Base-by-base conservation (phyloP, 92 coral and sea anemone genomes). In the Epizoanthus ramosus region DNA sequence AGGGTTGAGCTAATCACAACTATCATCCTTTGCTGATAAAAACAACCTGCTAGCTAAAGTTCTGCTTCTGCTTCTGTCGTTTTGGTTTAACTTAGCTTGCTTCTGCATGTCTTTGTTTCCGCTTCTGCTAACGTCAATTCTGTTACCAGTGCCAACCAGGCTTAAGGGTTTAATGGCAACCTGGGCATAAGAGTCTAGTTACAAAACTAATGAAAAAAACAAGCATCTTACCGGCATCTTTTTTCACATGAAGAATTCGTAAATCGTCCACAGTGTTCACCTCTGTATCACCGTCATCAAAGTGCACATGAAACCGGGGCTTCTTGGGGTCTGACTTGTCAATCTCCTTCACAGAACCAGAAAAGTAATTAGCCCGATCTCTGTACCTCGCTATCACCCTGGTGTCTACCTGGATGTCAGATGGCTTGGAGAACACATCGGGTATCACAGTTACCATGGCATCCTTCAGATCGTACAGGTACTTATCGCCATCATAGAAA, bases 401-500 rank as follows among this genome's bases (percentile, higher is more conserved):
- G 5, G 93, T 74, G 33, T 92, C 95, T 14, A 83, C 86, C 33
- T 81, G 86, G 50, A 93, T 81, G n/a, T 91, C 93, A 6, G 83
- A 77, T 13, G 75, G 82, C 54, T 87, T 93, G 31, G 93, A 88
- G 21, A 84, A 72, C 22, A 87, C 79, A 39, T 93, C 98, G 39
- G 98, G 98, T 13, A 93, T 68, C 57, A 93, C 92, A 9, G 84
- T 86, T 9, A 81, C 86, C n/a, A 86, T 75, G 58, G 91, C 93
- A 28, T 97, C 98, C 76, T 92, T 97, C 56, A 92, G 74, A 57
- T 93, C 95, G 61, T 90, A 97, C 5, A 89, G 80, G 53, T 74
- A 87, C 19, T 91, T 94, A 59, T 92, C 94, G 16, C 98, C 98
- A 37, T 94, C 98, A 50, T 92, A 94, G 76, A 97, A 91, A 73